A percentile compares a stretch with the other conserved stretches of the same genome.
These are phyloP conservation scores for Neoarius graeffei DNA, from an alignment of 2,113 vertebrate genomes.

Conservation along the genomic window DNA sequence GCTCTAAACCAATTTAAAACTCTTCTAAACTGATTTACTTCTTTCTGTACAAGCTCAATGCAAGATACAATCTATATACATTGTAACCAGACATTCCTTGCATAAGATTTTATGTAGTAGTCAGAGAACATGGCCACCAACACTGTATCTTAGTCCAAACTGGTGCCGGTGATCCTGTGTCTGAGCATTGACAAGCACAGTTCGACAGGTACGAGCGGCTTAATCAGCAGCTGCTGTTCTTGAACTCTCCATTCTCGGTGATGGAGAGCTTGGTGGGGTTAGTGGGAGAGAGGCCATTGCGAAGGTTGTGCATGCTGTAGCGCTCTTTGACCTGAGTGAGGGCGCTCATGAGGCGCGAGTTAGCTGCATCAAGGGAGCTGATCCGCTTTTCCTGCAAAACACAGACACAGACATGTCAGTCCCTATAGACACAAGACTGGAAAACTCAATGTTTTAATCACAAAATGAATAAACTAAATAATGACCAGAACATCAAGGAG, in stretches of 20 bases:
- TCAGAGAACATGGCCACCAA: conserved; percentile 31
- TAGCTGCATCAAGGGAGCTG: conserved; percentile 89
- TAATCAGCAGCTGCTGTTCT: conserved; percentile 93
- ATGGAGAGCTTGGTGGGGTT: conserved; percentile 97
- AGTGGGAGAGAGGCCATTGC: conserved; percentile 89
- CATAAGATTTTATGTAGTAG: conserved; percentile 32
- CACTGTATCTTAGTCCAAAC: conserved; percentile 23
- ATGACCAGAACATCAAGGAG: neutral
- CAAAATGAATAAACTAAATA: neutral
- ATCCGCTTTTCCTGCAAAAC: conserved; percentile 90
- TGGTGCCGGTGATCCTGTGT: neutral
- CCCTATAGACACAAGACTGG: neutral
- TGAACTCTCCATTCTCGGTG: conserved; percentile 98
- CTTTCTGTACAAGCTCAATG: conserved; percentile 77
- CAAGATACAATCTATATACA: conserved; percentile 59
- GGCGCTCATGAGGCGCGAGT: conserved; percentile 90
- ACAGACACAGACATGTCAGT: neutral
- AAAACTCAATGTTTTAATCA: neutral
- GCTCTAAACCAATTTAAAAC: conserved; percentile 21
- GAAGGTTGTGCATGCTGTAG: conserved; percentile 82
- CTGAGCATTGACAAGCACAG: conserved; percentile 20
- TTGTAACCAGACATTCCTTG: conserved; percentile 68
- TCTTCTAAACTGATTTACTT: conserved; percentile 6
- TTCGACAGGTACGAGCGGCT: neutral
- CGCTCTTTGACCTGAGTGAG: conserved; percentile 96